These are phyloP conservation scores for Takifugu bimaculatus DNA, from an alignment of 2,113 vertebrate species.

Conservation along the genomic window DNA sequence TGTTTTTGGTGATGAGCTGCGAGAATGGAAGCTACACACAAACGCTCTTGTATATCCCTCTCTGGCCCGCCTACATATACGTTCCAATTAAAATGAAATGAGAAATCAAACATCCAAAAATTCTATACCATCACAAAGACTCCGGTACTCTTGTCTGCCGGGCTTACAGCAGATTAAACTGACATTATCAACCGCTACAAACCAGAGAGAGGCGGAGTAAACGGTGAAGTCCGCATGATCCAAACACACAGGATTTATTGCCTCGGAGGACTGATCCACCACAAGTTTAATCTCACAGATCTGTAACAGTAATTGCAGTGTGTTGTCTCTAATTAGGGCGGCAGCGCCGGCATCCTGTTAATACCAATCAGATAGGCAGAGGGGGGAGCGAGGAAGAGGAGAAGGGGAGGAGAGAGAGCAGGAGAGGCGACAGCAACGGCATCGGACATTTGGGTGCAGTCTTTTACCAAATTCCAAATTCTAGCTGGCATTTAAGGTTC, in stretches of 20 bases:
- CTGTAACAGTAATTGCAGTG: slow-evolving; percentile 70
- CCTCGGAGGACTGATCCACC: slow-evolving; percentile 46
- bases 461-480: too few species aligned
- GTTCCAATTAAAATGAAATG: slow-evolving; percentile 30
- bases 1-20: too few species aligned
- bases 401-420: slow-evolving; percentile 18
- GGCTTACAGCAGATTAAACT: slow-evolving; percentile 20
- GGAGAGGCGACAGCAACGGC: background rate
- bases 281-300: slow-evolving; percentile 72
- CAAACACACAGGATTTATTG: slow-evolving; percentile 53
- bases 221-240: slow-evolving; percentile 55
- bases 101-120: slow-evolving; percentile 20
- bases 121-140: background rate
- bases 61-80: slow-evolving; percentile 21
- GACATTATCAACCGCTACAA: slow-evolving; percentile 28
- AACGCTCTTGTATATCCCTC: too few species aligned
- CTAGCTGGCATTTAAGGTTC: background rate
- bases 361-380: slow-evolving; percentile 67
- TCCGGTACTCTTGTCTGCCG: slow-evolving; percentile 4
- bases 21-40: too few species aligned
- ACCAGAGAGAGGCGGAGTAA: slow-evolving; percentile 35
- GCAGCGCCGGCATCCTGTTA: slow-evolving; percentile 74
- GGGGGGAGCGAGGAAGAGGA: slow-evolving; percentile 28
- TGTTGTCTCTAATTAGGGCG: slow-evolving; percentile 72
- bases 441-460: too few species aligned